Evolutionary conservation across 2,113 vertebrate species (phyloP).

Genomic region (Tupaia tana): DNA sequence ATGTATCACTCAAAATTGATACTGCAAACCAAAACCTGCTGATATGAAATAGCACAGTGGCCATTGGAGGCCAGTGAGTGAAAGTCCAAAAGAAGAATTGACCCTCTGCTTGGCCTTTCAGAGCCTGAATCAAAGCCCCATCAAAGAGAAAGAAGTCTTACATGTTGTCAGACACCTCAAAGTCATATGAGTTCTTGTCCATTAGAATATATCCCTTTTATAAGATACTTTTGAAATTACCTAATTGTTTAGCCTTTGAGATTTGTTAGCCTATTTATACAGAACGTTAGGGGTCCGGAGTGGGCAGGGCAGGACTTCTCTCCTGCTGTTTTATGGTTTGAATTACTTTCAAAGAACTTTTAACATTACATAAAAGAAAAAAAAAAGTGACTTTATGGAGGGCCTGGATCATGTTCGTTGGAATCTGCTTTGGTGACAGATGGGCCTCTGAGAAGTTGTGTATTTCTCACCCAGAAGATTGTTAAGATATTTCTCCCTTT

Average conservation of each 20-base stretch:
- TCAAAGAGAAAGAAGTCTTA: not conserved
- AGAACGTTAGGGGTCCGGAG: not conserved
- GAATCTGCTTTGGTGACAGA: not conserved
- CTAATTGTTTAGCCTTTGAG: not conserved
- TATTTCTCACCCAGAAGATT: not conserved
- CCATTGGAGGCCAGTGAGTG: not conserved
- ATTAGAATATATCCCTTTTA: not conserved
- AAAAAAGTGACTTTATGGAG: not conserved
- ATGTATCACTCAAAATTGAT: not conserved
- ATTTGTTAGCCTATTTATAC: not conserved
- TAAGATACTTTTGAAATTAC: not conserved
- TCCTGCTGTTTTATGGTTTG: not conserved
- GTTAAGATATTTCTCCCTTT: not conserved
- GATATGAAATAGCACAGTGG: not conserved
- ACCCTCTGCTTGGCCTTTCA: not conserved
- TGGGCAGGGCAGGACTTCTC: not conserved
- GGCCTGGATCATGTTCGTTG: not conserved
- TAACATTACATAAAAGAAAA: not conserved
- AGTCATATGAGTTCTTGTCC: not conserved
- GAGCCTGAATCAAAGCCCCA: not conserved
- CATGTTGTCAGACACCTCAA: not conserved
- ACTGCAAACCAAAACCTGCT: not conserved
- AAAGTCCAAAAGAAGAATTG: not conserved
- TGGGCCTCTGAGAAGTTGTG: not conserved
- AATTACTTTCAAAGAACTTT: conserved; percentile 9